Evolutionary conservation across 2,888 invertebrate species (phyloP), one percentile per base, ranked within the genome.

Genomic region (Helicoverpa assulta): DNA sequence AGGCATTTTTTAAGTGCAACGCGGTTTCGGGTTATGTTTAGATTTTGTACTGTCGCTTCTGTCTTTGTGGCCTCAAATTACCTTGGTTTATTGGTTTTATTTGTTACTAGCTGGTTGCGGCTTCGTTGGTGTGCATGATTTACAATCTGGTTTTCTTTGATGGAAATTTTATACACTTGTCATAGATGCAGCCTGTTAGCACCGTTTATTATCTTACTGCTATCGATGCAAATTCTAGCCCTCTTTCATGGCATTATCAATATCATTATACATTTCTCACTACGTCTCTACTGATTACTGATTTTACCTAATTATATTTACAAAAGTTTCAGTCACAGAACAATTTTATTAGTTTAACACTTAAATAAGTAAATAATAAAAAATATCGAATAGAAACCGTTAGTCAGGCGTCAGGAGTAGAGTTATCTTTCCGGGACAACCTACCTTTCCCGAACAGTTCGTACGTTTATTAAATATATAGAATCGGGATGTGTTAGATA

Each of bases 1-100:
- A 88, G 86, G 85, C 83, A 90, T 90, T 89, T 90, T 79, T 91
- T 91, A 90, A 91, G 91, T 93, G 88, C 92, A 91, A 90, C 89
- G 88, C 85, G 88, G 88, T 92, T 89, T 92, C 89, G 89, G 90
- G 89, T 91, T 92, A 88, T 93, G 88, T 90, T 91, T 89, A 87
- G 86, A 80, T 86, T 87, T 81, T 85, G 86, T 88, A 74, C 83
- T 84, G 87, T 87, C 86, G 84, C 86, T 87, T 88, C 86, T 88
- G 86, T 83, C 80, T 86, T 84, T 87, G 83, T 83, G 78, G 83
- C 82, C 71, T 84, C 81, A 83, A 80, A 85, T 86, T 85, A 84
- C 82, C 68, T 63, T 61, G 56, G 47, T 52, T 29, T 77, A 68
- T 81, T 78, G 81, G 50, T 67, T 80, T 76, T 80, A 71, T 77